Conservation (phyloP, 2,113 vertebrate species). For the Brienomyrus brachyistius region DNA sequence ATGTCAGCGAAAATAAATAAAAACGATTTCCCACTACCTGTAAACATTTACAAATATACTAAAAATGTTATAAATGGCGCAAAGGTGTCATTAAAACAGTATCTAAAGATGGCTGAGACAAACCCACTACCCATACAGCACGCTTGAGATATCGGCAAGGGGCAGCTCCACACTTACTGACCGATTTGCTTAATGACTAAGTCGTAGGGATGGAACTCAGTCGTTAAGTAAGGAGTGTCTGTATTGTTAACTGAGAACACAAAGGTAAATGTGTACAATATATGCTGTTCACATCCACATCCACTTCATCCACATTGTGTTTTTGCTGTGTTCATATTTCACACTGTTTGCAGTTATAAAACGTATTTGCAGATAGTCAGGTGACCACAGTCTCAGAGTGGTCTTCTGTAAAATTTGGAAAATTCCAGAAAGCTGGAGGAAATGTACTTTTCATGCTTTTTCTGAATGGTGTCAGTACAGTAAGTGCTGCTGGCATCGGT, state of each 20-base stretch:
- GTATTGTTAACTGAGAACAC: neutral
- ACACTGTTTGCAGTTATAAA: neutral
- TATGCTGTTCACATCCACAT: neutral
- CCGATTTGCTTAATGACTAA: neutral
- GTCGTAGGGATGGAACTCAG: neutral
- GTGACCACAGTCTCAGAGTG: neutral
- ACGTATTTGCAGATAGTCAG: neutral
- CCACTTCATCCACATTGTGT: neutral
- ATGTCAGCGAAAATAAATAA: no score
- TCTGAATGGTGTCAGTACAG: neutral
- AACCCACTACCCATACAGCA: neutral
- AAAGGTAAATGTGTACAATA: neutral
- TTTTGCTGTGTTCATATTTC: neutral
- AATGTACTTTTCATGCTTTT: neutral
- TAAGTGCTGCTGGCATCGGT: neutral
- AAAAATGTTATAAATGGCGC: neutral
- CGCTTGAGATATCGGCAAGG: neutral
- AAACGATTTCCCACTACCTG: neutral
- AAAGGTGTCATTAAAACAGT: neutral
- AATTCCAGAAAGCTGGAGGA: neutral
- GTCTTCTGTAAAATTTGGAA: neutral
- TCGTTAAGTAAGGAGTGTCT: neutral
- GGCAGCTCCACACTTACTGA: neutral
- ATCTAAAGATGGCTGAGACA: neutral
- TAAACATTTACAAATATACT: neutral